Evolutionary conservation across 2,888 invertebrate species (phyloP).

Genomic region (Fissipunctia ypsillon): DNA sequence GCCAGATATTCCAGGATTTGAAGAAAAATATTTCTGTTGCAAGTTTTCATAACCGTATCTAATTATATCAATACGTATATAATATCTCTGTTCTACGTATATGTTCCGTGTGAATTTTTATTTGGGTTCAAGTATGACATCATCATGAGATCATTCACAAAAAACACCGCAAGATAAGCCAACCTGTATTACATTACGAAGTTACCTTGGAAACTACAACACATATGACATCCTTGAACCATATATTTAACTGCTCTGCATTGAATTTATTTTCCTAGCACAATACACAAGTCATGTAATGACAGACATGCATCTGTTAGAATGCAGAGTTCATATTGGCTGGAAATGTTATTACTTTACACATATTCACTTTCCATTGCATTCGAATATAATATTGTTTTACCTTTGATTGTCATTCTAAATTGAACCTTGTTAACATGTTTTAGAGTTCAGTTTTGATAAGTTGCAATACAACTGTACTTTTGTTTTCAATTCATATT

Average conservation of each 20-base stretch:
- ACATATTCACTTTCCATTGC: conserved; percentile 32
- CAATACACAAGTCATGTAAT: background rate
- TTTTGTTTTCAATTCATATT: conserved; percentile 33
- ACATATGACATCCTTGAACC: conserved; percentile 31
- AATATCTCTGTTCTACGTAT: too few species aligned
- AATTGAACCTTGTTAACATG: background rate
- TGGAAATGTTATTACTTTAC: background rate
- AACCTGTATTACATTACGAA: conserved; percentile 27
- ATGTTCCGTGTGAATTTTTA: conserved; percentile 38
- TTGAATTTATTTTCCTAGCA: conserved; percentile 2
- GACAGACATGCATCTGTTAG: background rate
- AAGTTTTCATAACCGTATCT: conserved; percentile 21
- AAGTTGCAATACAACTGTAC: conserved; percentile 1
- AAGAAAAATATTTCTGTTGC: background rate
- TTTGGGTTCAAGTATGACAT: conserved; percentile 61
- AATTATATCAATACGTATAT: conserved; percentile 31
- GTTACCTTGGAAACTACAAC: conserved; percentile 48
- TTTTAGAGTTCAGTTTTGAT: background rate
- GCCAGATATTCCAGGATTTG: background rate
- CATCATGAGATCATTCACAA: conserved; percentile 69
- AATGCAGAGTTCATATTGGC: background rate
- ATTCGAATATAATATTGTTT: conserved; percentile 23
- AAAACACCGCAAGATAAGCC: conserved; percentile 54
- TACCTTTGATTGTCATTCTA: background rate
- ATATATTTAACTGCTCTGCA: conserved; percentile 4